Conservation (phyloP, 2,113 vertebrate species). For the Mungos mungo region DNA sequence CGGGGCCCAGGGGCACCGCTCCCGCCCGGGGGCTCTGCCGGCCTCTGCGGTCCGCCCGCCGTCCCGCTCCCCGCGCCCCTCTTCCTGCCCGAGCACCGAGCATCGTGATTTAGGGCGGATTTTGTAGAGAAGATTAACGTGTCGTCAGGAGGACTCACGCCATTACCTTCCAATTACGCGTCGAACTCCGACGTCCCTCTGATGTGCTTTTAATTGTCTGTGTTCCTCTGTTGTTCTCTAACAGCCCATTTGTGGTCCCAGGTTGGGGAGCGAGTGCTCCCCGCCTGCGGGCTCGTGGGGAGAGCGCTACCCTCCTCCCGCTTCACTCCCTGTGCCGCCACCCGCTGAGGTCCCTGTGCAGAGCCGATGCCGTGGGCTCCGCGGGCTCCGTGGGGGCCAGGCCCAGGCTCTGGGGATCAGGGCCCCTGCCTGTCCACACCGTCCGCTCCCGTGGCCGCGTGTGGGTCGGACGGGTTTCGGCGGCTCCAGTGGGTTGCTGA, state of each 20-base stretch:
- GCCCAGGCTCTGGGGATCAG: neutral
- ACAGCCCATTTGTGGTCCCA: neutral
- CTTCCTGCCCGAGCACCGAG: accelerated
- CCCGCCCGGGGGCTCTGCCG: neutral
- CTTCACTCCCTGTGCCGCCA: accelerated
- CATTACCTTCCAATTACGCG: neutral
- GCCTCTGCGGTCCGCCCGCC: neutral
- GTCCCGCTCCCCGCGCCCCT: neutral
- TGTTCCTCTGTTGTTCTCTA: neutral
- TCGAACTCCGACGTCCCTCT: neutral
- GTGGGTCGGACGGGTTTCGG: neutral
- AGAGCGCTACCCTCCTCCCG: neutral
- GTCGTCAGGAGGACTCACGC: neutral
- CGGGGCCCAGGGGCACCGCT: neutral
- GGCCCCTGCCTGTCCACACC: neutral
- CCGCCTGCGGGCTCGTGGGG: accelerated
- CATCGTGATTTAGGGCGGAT: neutral
- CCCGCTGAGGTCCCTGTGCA: neutral
- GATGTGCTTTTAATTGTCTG: neutral
- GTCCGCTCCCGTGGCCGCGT: accelerated
- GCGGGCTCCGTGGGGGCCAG: neutral
- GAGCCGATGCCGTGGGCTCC: too few relatives aligned
- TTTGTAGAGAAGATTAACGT: neutral
- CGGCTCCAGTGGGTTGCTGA: too few relatives aligned
- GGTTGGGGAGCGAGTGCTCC: neutral